These are phyloP conservation scores for Tachina fera DNA, from an alignment of 2,888 invertebrate genomes.

Conservation along the genomic window DNA sequence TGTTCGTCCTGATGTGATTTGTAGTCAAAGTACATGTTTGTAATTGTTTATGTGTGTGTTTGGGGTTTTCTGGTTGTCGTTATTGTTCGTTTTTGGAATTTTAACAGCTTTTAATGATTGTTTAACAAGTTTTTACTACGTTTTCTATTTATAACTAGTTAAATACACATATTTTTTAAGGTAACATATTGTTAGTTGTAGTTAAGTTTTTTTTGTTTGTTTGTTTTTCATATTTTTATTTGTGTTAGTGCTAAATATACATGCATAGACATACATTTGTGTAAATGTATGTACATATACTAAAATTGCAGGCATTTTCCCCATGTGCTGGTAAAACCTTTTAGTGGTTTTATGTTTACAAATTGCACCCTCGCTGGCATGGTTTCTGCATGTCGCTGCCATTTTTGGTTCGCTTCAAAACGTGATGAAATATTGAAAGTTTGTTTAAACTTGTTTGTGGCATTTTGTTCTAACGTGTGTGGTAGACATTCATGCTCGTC, in stretches of 20 bases:
- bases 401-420: conserved; percentile 40
- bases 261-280: background rate
- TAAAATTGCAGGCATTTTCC: background rate
- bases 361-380: conserved; percentile 26
- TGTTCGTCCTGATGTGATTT: conserved; percentile 54
- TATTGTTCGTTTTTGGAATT: conserved; percentile 67
- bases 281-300: background rate
- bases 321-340: conserved; percentile 39
- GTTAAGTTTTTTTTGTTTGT: conserved; percentile 14
- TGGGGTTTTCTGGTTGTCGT: conserved; percentile 34
- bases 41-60: conserved; percentile 47
- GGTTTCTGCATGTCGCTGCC: conserved; percentile 11
- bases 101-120: conserved; percentile 72
- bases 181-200: conserved; percentile 11
- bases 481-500: conserved; percentile 10
- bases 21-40: conserved; percentile 40
- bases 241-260: background rate
- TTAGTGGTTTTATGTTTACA: conserved; percentile 47
- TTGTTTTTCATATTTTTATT: conserved; percentile 4
- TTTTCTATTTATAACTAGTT: conserved; percentile 57
- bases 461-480: conserved; percentile 28
- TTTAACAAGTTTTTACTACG: conserved; percentile 67
- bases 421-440: conserved; percentile 61
- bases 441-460: conserved; percentile 54
- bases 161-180: background rate